Conservation (phyloP, 2,888 invertebrate species). For the Epicampocera succincta region DNA sequence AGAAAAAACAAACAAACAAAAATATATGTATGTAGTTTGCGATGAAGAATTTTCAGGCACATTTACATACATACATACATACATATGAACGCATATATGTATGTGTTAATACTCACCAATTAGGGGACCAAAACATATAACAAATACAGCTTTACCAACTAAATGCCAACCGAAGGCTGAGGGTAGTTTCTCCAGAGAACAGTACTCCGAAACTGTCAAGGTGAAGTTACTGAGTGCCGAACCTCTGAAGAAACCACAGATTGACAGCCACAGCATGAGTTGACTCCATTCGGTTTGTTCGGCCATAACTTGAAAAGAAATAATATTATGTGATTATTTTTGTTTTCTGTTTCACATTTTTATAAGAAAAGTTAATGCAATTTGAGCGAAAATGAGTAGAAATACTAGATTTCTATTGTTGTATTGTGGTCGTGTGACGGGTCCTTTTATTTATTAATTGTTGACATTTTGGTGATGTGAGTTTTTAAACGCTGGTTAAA, state of each 20-base stretch:
- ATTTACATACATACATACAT: too few relatives aligned
- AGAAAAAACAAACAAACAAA: background rate
- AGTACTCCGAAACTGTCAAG: conserved; percentile 89
- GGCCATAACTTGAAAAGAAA: conserved; percentile 85
- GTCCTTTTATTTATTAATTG: too few relatives aligned
- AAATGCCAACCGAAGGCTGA: conserved; percentile 90
- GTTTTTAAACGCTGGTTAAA: too few relatives aligned
- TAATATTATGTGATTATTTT: background rate
- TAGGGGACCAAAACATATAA: conserved; percentile 86
- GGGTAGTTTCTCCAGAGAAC: conserved; percentile 87
- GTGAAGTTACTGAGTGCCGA: conserved; percentile 90
- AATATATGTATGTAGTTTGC: background rate
- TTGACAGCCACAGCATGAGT: conserved; percentile 87
- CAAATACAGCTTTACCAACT: conserved; percentile 89
- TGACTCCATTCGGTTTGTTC: conserved; percentile 87
- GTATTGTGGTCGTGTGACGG: too few relatives aligned
- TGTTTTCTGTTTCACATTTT: too few relatives aligned
- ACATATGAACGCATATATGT: too few relatives aligned
- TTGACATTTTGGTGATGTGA: too few relatives aligned
- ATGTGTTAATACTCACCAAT: conserved; percentile 83
- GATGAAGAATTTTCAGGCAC: background rate
- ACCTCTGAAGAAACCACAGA: conserved; percentile 90
- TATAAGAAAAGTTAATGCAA: too few relatives aligned
- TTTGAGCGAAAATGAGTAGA: too few relatives aligned
- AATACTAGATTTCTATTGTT: too few relatives aligned